phyloP scores from a whole-genome alignment of 1,140 invertebrate genomes.

The Dermatophagoides farinae region DNA sequence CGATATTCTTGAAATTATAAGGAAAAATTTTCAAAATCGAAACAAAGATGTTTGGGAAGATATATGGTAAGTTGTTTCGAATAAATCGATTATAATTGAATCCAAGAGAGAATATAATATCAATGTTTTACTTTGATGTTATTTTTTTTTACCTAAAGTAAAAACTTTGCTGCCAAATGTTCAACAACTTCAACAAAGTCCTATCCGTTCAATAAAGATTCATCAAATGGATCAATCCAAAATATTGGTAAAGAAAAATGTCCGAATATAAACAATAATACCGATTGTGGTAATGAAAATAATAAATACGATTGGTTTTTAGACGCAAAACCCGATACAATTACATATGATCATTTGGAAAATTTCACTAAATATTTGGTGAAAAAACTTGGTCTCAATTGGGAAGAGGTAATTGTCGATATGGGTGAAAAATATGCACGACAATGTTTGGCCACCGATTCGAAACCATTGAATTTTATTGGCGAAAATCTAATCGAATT shows the following conservation, averaged over 20 bases:
- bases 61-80: neutral
- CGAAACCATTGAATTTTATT: slow-evolving; percentile 13
- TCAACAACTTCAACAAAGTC: neutral
- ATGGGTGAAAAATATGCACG: slow-evolving; percentile 8
- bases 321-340: neutral
- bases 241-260: neutral
- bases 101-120: too few relatives aligned
- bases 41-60: neutral
- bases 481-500: slow-evolving; percentile 16
- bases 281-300: neutral
- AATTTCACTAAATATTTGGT: neutral
- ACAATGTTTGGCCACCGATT: slow-evolving; percentile 9
- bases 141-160: neutral
- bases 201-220: neutral
- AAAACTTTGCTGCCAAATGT: neutral
- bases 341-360: slow-evolving; percentile 8
- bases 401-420: slow-evolving; percentile 13
- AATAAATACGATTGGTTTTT: neutral
- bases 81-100: neutral
- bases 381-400: slow-evolving; percentile 5
- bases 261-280: neutral
- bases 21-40: neutral
- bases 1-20: neutral
- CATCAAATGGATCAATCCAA: neutral
- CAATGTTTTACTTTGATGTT: too few relatives aligned